Conservation (phyloP, 2,888 invertebrate species). For the Scelioninae gen. 1 region DNA sequence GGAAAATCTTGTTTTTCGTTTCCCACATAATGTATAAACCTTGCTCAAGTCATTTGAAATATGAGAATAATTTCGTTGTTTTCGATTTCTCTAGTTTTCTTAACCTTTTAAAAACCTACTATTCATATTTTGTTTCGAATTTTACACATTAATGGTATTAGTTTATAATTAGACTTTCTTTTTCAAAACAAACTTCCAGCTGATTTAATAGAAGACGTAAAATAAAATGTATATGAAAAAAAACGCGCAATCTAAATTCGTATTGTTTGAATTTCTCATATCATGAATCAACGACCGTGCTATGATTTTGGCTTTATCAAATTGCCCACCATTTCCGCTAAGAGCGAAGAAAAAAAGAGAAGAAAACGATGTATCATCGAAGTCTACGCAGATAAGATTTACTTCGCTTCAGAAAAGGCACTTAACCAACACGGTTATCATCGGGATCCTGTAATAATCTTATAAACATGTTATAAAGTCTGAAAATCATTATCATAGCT, state of each 20-base stretch:
- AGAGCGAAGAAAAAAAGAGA: conserved; percentile 37
- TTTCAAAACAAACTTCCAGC: too few relatives aligned
- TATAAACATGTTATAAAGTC: conserved; percentile 49
- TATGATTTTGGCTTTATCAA: conserved; percentile 47
- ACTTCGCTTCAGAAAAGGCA: conserved; percentile 39
- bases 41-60: too few relatives aligned
- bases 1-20: too few relatives aligned
- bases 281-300: conserved; percentile 27
- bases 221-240: too few relatives aligned
- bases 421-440: conserved; percentile 56
- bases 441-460: conserved; percentile 41
- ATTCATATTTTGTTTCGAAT: too few relatives aligned
- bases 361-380: conserved; percentile 43
- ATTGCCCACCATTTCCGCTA: conserved; percentile 49
- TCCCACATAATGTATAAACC: too few relatives aligned
- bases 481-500: conserved; percentile 45
- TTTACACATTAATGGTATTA: too few relatives aligned
- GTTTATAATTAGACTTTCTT: too few relatives aligned
- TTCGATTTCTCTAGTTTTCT: too few relatives aligned
- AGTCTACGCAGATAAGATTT: conserved; percentile 55
- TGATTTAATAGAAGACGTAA: too few relatives aligned
- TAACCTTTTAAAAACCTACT: too few relatives aligned
- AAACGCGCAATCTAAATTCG: not conserved
- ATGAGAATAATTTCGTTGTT: too few relatives aligned
- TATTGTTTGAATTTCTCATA: conserved; percentile 55